These are phyloP conservation scores for Sepiola atlantica DNA, from an alignment of 2,888 invertebrate genomes.

Conservation along the genomic window DNA sequence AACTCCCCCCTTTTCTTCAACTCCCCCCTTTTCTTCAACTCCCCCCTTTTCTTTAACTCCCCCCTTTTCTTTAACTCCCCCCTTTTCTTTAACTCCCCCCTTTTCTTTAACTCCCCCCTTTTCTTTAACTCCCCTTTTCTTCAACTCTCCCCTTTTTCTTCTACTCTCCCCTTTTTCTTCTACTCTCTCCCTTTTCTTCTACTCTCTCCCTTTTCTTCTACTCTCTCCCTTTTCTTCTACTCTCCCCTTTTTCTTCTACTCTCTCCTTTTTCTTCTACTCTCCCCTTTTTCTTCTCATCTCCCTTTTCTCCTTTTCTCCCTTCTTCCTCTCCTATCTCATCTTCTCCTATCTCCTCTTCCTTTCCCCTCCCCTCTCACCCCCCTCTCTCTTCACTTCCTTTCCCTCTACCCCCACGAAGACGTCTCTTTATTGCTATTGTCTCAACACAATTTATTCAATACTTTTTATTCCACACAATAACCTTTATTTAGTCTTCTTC, in stretches of 20 bases:
- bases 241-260: neutral
- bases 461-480: too few species aligned
- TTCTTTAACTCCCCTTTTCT: neutral
- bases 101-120: neutral
- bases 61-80: too few species aligned
- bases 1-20: neutral
- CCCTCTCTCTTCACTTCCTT: neutral
- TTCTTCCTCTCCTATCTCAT: neutral
- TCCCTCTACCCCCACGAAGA: too few species aligned
- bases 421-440: too few species aligned
- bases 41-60: too few species aligned
- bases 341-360: neutral
- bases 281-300: neutral
- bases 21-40: neutral
- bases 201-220: too few species aligned
- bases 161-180: neutral
- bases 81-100: too few species aligned
- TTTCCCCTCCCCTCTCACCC: neutral
- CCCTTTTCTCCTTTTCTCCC: neutral
- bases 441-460: too few species aligned
- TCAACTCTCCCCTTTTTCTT: neutral
- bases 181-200: too few species aligned
- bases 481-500: too few species aligned
- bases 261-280: neutral
- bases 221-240: neutral